A percentile compares a stretch with the other conserved stretches of the same genome.
Evolutionary conservation across 2,888 invertebrate species (phyloP).

Genomic region (Chrysina gloriosa): DNA sequence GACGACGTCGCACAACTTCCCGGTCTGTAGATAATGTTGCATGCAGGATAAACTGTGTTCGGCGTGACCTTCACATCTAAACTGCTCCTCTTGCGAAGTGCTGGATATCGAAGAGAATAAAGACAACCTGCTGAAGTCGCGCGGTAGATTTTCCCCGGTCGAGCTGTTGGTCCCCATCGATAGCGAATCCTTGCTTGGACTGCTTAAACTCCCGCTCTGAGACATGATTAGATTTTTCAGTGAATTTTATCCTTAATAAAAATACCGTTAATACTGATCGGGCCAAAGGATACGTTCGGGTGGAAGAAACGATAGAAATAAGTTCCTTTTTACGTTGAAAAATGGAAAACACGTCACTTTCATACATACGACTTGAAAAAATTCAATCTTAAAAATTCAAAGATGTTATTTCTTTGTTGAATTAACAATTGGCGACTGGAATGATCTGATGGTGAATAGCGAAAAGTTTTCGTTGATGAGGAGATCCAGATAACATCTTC

Average conservation of each 20-base stretch:
- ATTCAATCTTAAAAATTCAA: constrained; percentile 21
- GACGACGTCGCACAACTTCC: constrained; percentile 88
- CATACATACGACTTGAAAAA: constrained; percentile 18
- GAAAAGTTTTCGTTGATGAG: not conserved
- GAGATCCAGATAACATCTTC: too few species aligned
- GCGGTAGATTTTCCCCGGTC: constrained; percentile 69
- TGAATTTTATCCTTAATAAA: not conserved
- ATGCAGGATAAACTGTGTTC: constrained; percentile 84
- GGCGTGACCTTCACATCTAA: constrained; percentile 82
- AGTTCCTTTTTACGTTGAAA: not conserved
- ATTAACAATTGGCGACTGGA: not conserved
- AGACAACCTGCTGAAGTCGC: constrained; percentile 76
- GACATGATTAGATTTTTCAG: constrained; percentile 48
- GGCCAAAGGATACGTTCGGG: not conserved
- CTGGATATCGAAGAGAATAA: constrained; percentile 69
- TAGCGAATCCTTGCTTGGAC: constrained; percentile 60
- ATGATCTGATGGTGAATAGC: not conserved
- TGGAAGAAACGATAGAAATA: not conserved
- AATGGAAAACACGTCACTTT: constrained; percentile 27
- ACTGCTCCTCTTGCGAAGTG: constrained; percentile 82
- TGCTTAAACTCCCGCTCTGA: constrained; percentile 55
- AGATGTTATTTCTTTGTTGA: constrained; percentile 30
- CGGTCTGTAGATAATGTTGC: constrained; percentile 83
- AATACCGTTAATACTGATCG: constrained; percentile 24
- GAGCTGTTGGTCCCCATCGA: constrained; percentile 56